Percentiles rank a stretch among this genome's conserved stretches.
phyloP scores from a whole-genome alignment of 2,113 vertebrate species.

The Turnix velox region DNA sequence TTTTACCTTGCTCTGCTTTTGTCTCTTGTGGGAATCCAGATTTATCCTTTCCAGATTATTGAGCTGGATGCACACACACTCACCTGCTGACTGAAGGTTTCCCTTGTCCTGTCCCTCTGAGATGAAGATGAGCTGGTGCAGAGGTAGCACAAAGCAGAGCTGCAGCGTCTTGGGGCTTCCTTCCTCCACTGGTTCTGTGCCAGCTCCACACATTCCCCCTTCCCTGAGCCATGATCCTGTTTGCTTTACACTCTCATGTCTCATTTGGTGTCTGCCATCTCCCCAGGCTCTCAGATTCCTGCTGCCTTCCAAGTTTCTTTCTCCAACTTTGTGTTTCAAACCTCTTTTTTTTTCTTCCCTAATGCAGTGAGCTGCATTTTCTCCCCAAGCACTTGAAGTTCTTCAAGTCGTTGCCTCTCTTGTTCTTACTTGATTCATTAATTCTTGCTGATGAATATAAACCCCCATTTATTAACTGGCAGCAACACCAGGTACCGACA shows the following conservation, averaged over 20 bases:
- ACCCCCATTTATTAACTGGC: not conserved
- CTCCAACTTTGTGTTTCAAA: not conserved
- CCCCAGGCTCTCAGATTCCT: not conserved
- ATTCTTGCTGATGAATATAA: not conserved
- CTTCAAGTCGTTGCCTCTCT: not conserved
- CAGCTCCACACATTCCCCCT: not conserved
- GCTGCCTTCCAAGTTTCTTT: not conserved
- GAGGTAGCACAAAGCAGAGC: not conserved
- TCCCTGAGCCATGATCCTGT: not conserved
- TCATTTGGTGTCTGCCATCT: not conserved
- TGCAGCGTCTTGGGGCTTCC: not conserved
- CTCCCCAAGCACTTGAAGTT: not conserved
- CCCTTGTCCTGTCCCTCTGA: not conserved
- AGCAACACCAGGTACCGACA: not conserved
- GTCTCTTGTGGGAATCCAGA: rapidly evolving
- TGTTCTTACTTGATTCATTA: not conserved
- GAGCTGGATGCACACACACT: rapidly evolving
- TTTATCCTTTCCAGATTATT: not conserved
- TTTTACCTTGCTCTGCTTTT: rapidly evolving
- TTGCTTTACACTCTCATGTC: not conserved
- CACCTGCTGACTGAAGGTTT: not conserved
- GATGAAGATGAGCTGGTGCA: not conserved
- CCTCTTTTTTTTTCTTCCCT: not conserved
- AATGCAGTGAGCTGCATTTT: not conserved
- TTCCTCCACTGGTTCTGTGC: not conserved